Conservation (phyloP, 1,140 invertebrate genomes). For the Druon quercuslanigerum region DNA sequence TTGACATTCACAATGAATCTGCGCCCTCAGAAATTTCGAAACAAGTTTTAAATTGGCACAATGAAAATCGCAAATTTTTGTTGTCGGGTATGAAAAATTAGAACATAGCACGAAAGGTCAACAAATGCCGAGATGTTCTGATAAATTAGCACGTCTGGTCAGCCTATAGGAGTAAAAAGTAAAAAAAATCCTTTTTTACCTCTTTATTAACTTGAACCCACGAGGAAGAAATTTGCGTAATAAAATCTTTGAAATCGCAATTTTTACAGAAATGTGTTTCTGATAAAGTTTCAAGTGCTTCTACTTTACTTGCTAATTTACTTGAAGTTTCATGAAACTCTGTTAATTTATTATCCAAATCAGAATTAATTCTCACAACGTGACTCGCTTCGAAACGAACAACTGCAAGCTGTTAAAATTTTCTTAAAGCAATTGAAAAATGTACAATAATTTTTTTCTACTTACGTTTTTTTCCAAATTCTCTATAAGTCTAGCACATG, state of each 20-base stretch:
- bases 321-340: slow-evolving; percentile 48
- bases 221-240: slow-evolving; percentile 47
- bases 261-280: slow-evolving; percentile 33
- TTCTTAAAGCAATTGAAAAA: slow-evolving; percentile 12
- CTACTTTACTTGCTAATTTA: slow-evolving; percentile 50
- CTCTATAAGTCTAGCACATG: slow-evolving; percentile 33
- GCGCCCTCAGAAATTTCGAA: no score
- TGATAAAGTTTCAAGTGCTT: slow-evolving; percentile 51
- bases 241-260: slow-evolving; percentile 54
- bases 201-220: slow-evolving; percentile 53
- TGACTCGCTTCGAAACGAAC: neutral
- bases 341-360: slow-evolving; percentile 55
- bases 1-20: no score
- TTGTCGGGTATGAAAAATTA: no score
- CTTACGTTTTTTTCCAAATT: slow-evolving; percentile 54
- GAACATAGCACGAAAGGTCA: no score
- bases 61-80: no score
- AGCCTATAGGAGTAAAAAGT: no score
- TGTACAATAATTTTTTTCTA: slow-evolving; percentile 2
- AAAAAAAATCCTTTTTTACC: slow-evolving; percentile 41
- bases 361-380: slow-evolving; percentile 1
- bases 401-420: neutral
- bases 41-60: no score
- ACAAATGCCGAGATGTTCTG: no score
- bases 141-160: no score